Percentiles rank a stretch among this genome's conserved stretches.
Evolutionary conservation across 2,797 vertebrate species (phyloP).

Genomic region (Gymnocypris eckloni): DNA sequence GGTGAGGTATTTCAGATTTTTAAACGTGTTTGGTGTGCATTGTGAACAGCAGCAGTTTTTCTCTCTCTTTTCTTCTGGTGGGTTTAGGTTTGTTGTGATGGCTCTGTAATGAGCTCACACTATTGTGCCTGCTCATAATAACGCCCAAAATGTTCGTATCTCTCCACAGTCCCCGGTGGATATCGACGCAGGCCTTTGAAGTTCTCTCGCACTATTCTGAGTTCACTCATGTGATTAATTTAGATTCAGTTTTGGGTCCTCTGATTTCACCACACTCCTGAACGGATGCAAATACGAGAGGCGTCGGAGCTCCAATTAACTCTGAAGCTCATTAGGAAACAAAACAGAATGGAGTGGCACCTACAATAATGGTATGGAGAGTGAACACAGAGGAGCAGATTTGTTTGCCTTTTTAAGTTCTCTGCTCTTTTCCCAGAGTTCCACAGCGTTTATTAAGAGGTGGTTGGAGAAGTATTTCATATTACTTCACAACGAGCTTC

Average conservation of each 20-base stretch:
- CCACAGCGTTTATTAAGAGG: conserved; percentile 23
- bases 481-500: conserved; percentile 6
- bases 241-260: conserved; percentile 14
- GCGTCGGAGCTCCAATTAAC: conserved; percentile 18
- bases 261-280: neutral
- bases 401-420: conserved; percentile 29
- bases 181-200: conserved; percentile 25
- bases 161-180: conserved; percentile 27
- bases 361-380: neutral
- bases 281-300: neutral
- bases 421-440: conserved; percentile 6
- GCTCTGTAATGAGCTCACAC: conserved; percentile 31
- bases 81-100: conserved; percentile 22
- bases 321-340: conserved; percentile 6
- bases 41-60: neutral
- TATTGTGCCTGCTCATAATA: conserved; percentile 30
- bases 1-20: neutral
- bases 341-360: conserved; percentile 17
- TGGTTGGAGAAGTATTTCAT: conserved; percentile 8
- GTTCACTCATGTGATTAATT: conserved; percentile 27
- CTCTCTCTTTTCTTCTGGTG: neutral
- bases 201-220: conserved; percentile 13
- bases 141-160: conserved; percentile 21
- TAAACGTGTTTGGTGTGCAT: neutral
- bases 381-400: conserved; percentile 8